Evolutionary conservation across 1,140 invertebrate species (phyloP).

Genomic region (Sminthurides bifidus): DNA sequence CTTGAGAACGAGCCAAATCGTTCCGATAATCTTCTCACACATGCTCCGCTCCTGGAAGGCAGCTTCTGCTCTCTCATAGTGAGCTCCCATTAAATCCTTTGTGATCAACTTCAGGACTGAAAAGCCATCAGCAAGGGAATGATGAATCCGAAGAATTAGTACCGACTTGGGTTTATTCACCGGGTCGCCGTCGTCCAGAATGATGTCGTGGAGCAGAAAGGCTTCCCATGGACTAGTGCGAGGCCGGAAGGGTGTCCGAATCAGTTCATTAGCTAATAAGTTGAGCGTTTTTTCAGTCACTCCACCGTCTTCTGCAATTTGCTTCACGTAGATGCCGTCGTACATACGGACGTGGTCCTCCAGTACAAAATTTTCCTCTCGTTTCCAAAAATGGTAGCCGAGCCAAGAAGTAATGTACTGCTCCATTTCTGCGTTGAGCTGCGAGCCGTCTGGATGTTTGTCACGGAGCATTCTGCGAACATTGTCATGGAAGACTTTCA

Average conservation of each 20-base stretch:
- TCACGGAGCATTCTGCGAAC: slow-evolving; percentile 4
- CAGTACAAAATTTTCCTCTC: slow-evolving; percentile 18
- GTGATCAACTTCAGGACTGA: slow-evolving; percentile 11
- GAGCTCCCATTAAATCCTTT: slow-evolving; percentile 5
- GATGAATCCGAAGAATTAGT: slow-evolving; percentile 15
- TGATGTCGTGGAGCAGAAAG: slow-evolving; percentile 13
- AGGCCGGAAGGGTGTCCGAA: slow-evolving; percentile 3
- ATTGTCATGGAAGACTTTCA: slow-evolving; percentile 10
- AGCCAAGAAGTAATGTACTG: slow-evolving; percentile 23
- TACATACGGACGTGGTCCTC: slow-evolving; percentile 14
- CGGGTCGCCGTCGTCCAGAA: neutral
- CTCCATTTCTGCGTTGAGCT: slow-evolving; percentile 14
- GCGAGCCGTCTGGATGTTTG: slow-evolving; percentile 7
- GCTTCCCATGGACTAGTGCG: slow-evolving; percentile 20
- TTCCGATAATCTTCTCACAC: neutral
- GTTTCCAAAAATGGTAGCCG: slow-evolving; percentile 26
- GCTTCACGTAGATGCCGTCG: neutral
- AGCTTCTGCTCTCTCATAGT: slow-evolving; percentile 6
- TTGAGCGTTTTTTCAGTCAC: slow-evolving; percentile 1
- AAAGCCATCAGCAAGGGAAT: slow-evolving; percentile 19
- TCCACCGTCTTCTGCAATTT: neutral
- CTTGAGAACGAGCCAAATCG: neutral
- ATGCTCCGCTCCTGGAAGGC: neutral
- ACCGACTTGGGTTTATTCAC: slow-evolving; percentile 4
- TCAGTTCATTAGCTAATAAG: slow-evolving; percentile 7